A percentile compares a stretch with the other conserved stretches of the same genome.
phyloP scores from a whole-genome alignment of 2,113 vertebrate genomes.

The Rattus rattus region DNA sequence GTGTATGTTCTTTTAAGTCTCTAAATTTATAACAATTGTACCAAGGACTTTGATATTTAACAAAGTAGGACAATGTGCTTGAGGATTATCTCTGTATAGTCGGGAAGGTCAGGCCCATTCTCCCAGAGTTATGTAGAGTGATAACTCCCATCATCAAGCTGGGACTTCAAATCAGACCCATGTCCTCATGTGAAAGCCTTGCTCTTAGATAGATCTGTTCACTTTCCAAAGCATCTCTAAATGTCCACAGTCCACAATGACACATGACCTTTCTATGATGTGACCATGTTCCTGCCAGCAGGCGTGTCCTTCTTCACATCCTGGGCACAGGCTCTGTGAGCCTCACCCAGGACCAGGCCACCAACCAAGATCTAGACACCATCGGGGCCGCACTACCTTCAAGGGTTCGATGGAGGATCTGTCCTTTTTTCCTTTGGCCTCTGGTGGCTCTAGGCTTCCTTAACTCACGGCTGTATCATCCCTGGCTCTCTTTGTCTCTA shows the following conservation, averaged over 20 bases:
- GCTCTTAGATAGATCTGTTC: too few relatives aligned
- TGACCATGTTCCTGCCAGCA: neutral
- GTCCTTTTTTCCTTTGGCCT: neutral
- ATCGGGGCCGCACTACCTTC: neutral
- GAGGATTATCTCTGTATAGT: neutral
- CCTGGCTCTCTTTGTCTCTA: neutral
- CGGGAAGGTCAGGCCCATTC: neutral
- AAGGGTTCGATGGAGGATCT: neutral
- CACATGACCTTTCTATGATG: neutral
- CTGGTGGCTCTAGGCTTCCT: neutral
- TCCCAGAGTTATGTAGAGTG: neutral
- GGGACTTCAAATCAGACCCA: neutral
- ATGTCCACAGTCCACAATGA: neutral
- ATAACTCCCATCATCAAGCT: too few relatives aligned
- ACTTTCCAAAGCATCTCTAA: neutral
- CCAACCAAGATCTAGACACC: neutral
- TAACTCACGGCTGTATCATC: neutral
- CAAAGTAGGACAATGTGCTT: neutral
- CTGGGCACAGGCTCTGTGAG: neutral
- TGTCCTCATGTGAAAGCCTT: neutral
- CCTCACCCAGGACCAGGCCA: neutral
- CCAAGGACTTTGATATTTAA: neutral
- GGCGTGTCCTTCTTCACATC: neutral
- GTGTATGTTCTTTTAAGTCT: neutral
- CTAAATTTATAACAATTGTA: neutral